phyloP scores from a whole-genome alignment of 2,113 vertebrate species.

The Tor tambroides region DNA sequence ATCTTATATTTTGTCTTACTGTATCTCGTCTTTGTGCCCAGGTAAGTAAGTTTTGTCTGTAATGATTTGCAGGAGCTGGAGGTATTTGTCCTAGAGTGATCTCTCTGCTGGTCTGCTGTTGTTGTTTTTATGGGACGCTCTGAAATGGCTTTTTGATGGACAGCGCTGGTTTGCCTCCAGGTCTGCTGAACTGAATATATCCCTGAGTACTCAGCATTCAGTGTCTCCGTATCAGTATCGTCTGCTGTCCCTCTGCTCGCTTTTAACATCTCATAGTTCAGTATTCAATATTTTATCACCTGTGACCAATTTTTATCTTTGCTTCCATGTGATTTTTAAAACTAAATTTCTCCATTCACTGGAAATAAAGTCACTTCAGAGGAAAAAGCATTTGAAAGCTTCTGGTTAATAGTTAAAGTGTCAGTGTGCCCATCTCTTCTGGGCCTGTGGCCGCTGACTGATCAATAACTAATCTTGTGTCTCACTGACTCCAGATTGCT shows the following conservation, averaged over 20 bases:
- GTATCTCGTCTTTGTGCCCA: not conserved
- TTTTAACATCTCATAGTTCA: constrained; percentile 12
- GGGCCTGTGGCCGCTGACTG: not conserved
- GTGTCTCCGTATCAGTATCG: constrained; percentile 11
- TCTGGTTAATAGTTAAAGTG: constrained; percentile 23
- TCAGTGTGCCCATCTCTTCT: not conserved
- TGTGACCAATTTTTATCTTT: constrained; percentile 22
- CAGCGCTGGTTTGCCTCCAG: constrained; percentile 7
- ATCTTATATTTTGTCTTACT: not conserved
- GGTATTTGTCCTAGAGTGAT: not conserved
- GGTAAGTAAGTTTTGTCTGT: not conserved
- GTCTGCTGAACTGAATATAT: constrained; percentile 33
- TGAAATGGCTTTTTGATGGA: constrained; percentile 50
- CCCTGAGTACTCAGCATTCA: not conserved
- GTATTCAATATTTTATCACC: constrained; percentile 16
- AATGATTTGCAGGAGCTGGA: not conserved
- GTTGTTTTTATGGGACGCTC: constrained; percentile 8
- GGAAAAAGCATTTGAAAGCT: constrained; percentile 8
- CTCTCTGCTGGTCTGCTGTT: not conserved
- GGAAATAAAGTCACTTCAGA: not conserved
- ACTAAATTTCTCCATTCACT: not conserved
- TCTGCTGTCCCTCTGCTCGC: constrained; percentile 3
- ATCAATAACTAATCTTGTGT: constrained; percentile 51
- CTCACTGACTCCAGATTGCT: constrained; percentile 37
- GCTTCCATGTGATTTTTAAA: not conserved